Percentiles rank a stretch among this genome's conserved stretches.
Conservation (phyloP, 2,113 vertebrate species). For the Pseudorectes ferrugineus region DNA sequence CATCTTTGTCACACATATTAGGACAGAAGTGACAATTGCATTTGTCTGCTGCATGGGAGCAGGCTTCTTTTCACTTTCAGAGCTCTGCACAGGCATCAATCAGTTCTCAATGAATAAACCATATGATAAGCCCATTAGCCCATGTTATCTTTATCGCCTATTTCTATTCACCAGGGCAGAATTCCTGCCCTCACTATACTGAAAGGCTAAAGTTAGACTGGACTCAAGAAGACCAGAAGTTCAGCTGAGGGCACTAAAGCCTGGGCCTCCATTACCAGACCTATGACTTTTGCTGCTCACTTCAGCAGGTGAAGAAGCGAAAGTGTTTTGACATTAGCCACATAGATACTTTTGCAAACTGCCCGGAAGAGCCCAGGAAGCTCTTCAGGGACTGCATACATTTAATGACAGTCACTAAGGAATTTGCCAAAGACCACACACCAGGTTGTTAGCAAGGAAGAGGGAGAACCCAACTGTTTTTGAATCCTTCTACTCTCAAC, state of each 20-base stretch:
- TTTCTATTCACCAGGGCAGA: background rate
- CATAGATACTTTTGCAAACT: background rate
- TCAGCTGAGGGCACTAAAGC: background rate
- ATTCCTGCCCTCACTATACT: background rate
- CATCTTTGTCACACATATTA: background rate
- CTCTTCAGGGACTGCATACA: background rate
- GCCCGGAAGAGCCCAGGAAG: background rate
- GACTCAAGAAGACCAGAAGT: background rate
- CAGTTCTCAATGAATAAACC: background rate
- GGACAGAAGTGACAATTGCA: background rate
- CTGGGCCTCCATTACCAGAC: background rate
- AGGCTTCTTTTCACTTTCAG: background rate
- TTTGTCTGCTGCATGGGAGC: background rate
- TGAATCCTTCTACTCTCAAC: background rate
- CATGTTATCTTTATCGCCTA: rapidly evolving
- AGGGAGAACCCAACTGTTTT: background rate
- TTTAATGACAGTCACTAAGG: background rate
- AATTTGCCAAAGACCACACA: constrained; percentile 42
- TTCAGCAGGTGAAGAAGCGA: background rate
- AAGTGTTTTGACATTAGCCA: background rate
- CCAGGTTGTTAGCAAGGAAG: background rate
- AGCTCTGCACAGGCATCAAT: background rate
- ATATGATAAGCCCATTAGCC: background rate
- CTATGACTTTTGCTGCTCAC: background rate
- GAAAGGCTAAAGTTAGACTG: background rate